Conservation (phyloP, 1,140 invertebrate species). For the Lerema accius region DNA sequence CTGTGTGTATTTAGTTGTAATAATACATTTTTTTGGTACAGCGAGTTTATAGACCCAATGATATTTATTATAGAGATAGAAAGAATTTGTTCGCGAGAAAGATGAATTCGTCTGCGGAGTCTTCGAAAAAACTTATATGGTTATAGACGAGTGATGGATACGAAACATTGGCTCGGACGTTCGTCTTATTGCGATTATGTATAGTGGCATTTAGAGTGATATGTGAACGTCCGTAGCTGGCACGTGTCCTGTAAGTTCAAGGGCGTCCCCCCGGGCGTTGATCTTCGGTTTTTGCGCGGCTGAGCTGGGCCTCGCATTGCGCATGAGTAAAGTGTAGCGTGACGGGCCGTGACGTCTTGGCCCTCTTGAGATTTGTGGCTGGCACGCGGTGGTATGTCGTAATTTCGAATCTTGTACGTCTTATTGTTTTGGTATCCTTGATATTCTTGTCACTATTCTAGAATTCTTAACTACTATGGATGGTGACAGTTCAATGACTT, state of each 20-base stretch:
- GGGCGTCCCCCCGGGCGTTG: conserved; percentile 59
- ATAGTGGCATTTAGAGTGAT: conserved; percentile 34
- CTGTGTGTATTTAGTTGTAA: conserved; percentile 9
- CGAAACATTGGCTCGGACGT: conserved; percentile 14
- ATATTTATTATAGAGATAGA: conserved; percentile 5
- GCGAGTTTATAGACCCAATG: not conserved
- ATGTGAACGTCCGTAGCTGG: conserved; percentile 45
- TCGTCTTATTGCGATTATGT: conserved; percentile 11
- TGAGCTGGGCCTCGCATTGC: conserved; percentile 20
- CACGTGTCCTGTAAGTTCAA: conserved; percentile 66
- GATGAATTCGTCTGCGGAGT: not conserved
- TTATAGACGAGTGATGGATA: not conserved
- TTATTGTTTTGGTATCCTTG: not conserved
- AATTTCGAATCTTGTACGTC: not conserved
- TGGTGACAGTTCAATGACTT: not conserved
- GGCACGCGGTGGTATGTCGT: conserved; percentile 11
- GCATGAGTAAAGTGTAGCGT: conserved; percentile 25
- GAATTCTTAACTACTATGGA: not conserved
- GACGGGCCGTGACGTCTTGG: conserved; percentile 23
- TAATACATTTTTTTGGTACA: conserved; percentile 14
- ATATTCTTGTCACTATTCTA: conserved; percentile 5
- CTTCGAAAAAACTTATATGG: not conserved
- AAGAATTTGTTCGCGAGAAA: conserved; percentile 1
- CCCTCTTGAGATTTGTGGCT: conserved; percentile 15
- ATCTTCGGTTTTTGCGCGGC: conserved; percentile 54